Percentiles rank a stretch among this genome's conserved stretches.
These are phyloP conservation scores for Aix galericulata DNA, from an alignment of 2,113 vertebrate genomes.

Conservation along the genomic window DNA sequence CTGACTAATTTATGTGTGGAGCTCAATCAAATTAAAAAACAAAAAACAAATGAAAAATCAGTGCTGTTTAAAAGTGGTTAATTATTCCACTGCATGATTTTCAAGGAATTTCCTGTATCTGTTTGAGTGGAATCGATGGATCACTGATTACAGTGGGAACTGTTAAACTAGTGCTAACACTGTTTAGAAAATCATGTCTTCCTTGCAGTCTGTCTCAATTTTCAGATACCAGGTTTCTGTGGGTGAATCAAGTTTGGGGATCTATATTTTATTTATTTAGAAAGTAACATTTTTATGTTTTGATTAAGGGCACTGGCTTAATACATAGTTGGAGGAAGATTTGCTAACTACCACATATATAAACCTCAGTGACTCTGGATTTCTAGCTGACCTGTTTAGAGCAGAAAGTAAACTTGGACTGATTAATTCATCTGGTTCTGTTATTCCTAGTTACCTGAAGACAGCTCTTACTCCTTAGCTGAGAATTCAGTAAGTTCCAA, in stretches of 20 bases:
- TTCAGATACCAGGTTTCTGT: background rate
- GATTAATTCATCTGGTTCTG: background rate
- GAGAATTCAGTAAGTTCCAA: constrained; percentile 28
- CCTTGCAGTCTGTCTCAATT: background rate
- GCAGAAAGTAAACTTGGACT: background rate
- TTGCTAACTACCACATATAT: background rate
- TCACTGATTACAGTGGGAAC: background rate
- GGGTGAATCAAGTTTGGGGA: background rate
- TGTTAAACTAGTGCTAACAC: background rate
- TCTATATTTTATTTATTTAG: background rate
- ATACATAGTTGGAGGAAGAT: background rate
- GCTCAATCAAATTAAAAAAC: background rate
- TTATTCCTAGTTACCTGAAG: constrained; percentile 67
- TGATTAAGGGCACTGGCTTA: background rate
- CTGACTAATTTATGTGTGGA: background rate
- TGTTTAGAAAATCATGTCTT: background rate
- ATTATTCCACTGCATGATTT: background rate
- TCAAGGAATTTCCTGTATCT: background rate
- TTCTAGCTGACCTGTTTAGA: background rate
- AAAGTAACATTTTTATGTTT: background rate
- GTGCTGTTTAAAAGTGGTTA: background rate
- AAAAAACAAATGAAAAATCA: background rate
- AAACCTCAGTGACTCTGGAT: background rate
- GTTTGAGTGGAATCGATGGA: background rate
- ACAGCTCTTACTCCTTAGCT: background rate